Conservation (phyloP, 2,888 invertebrate genomes). For the Ennomos quercinarius region DNA sequence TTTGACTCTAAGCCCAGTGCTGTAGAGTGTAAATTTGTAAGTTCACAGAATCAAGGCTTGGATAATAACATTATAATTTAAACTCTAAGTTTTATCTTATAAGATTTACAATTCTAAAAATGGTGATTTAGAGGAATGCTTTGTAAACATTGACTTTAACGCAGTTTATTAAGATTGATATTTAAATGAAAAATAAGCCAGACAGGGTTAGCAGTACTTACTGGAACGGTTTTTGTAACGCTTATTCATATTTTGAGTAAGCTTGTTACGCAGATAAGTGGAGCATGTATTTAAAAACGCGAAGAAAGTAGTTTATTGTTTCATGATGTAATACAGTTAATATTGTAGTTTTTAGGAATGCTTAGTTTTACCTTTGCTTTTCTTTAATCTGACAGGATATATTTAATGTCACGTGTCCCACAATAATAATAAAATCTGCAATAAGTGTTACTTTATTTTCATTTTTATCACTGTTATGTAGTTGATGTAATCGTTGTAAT, state of each 20-base stretch:
- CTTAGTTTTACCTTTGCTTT: too few species aligned
- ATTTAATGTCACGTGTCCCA: too few species aligned
- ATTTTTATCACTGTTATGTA: too few species aligned
- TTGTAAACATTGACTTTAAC: constrained; percentile 9
- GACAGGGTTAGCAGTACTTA: constrained; percentile 24
- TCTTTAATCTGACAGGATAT: too few species aligned
- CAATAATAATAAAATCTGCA: too few species aligned
- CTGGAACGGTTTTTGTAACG: constrained; percentile 29
- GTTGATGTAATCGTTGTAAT: too few species aligned
- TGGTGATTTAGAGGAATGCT: background rate
- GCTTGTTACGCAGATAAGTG: constrained; percentile 24
- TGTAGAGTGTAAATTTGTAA: constrained; percentile 12
- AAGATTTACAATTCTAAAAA: constrained; percentile 4
- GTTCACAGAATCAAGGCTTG: background rate
- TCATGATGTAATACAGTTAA: too few species aligned
- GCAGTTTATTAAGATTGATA: constrained; percentile 5
- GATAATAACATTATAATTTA: constrained; percentile 2
- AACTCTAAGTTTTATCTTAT: constrained; percentile 2
- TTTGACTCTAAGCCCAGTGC: background rate
- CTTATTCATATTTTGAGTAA: constrained; percentile 31
- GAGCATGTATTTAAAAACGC: constrained; percentile 14
- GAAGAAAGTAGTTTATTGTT: background rate
- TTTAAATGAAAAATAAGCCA: constrained; percentile 7
- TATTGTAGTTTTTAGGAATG: too few species aligned
- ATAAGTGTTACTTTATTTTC: too few species aligned